Percentiles rank a stretch among this genome's conserved stretches.
These are phyloP conservation scores for Pteropus alecto DNA, from an alignment of 2,113 vertebrate genomes.

Conservation along the genomic window DNA sequence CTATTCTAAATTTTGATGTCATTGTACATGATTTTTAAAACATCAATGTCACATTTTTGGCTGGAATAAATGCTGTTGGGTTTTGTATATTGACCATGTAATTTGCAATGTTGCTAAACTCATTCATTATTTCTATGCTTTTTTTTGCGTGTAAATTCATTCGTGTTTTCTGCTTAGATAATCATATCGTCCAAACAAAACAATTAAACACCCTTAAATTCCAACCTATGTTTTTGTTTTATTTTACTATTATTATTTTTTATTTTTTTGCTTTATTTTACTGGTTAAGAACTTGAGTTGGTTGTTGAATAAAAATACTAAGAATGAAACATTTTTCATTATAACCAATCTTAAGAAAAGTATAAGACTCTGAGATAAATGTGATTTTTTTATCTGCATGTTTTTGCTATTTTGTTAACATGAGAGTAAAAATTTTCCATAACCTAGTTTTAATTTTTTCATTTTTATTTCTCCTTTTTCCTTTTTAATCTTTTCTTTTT, in stretches of 20 bases:
- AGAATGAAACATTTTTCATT: neutral
- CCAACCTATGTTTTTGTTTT: neutral
- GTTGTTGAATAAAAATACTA: neutral
- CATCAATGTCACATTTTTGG: neutral
- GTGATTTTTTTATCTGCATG: neutral
- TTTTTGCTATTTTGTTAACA: neutral
- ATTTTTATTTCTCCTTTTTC: neutral
- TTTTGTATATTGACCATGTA: neutral
- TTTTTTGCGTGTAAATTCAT: neutral
- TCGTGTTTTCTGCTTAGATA: neutral
- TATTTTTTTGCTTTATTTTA: neutral
- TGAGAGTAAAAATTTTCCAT: neutral
- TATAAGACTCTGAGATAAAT: neutral
- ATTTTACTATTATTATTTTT: neutral
- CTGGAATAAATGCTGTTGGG: neutral
- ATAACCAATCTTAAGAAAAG: neutral
- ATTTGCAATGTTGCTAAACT: neutral
- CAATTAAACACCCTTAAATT: neutral
- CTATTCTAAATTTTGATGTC: neutral
- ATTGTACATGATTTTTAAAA: neutral
- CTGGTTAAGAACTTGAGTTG: neutral
- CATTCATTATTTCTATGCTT: neutral
- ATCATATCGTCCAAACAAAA: neutral
- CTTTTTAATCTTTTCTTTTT: neutral
- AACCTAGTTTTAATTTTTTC: neutral